phyloP scores from a whole-genome alignment of 2,797 vertebrate genomes.

The Parambassis ranga region DNA sequence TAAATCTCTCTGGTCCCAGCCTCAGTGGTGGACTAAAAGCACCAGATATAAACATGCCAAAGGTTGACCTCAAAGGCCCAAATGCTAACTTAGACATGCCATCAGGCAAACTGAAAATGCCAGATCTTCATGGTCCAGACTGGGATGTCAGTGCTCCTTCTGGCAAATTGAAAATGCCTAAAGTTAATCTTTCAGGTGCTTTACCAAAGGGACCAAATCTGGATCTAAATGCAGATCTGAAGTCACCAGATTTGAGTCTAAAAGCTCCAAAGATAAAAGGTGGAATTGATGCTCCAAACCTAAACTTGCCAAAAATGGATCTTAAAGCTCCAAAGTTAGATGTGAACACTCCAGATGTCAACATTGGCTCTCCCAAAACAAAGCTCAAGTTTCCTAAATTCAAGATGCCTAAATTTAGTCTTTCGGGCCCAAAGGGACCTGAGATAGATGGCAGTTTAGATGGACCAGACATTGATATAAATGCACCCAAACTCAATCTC shows the following conservation, averaged over 20 bases:
- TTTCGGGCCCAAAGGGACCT: slow-evolving; percentile 48
- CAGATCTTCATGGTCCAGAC: slow-evolving; percentile 42
- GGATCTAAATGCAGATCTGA: slow-evolving; percentile 39
- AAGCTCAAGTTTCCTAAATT: slow-evolving; percentile 58
- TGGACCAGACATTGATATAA: slow-evolving; percentile 38
- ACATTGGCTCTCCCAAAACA: slow-evolving; percentile 53
- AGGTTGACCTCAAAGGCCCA: slow-evolving; percentile 20
- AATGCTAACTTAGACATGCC: slow-evolving; percentile 49
- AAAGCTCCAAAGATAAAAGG: slow-evolving; percentile 59
- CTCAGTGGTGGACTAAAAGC: slow-evolving; percentile 37
- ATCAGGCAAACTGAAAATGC: slow-evolving; percentile 60
- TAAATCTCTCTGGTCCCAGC: slow-evolving; percentile 43
- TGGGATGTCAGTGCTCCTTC: slow-evolving; percentile 43
- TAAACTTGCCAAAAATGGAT: slow-evolving; percentile 29
- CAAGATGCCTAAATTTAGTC: slow-evolving; percentile 47
- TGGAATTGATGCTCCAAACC: slow-evolving; percentile 35
- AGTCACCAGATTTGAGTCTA: slow-evolving; percentile 45
- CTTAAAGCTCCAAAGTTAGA: slow-evolving; percentile 53
- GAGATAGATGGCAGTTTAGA: slow-evolving; percentile 46
- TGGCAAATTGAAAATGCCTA: slow-evolving; percentile 45
- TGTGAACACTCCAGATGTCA: slow-evolving; percentile 45
- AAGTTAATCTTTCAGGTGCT: slow-evolving; percentile 36
- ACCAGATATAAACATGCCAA: slow-evolving; percentile 48
- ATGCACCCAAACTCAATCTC: slow-evolving; percentile 32
- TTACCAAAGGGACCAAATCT: slow-evolving; percentile 42